Conservation (phyloP, 2,797 vertebrate species). For the Myotis myotis region DNA sequence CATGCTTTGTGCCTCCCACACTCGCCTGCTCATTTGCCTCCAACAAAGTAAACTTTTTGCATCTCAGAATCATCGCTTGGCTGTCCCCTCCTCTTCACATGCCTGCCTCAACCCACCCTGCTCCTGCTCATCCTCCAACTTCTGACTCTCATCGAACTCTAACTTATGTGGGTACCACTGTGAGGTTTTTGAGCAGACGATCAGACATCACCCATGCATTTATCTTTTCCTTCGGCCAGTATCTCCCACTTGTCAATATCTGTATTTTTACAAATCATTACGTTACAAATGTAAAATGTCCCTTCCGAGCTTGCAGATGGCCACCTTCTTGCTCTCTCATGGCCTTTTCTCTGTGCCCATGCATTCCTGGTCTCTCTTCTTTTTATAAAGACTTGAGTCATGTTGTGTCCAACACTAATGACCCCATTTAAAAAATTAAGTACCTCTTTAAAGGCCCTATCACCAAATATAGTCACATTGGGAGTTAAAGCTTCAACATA, state of each 20-base stretch:
- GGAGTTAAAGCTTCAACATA: neutral
- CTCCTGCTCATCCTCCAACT: neutral
- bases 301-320: neutral
- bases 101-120: neutral
- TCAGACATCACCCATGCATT: neutral
- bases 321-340: neutral
- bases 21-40: neutral
- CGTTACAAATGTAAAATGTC: neutral
- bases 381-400: neutral
- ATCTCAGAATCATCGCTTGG: neutral
- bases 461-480: neutral
- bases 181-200: neutral
- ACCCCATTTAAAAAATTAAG: neutral
- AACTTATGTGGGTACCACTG: too few species aligned
- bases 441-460: neutral
- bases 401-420: neutral
- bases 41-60: neutral
- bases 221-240: too few species aligned
- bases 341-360: neutral
- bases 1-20: rapidly evolving
- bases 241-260: neutral
- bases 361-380: neutral
- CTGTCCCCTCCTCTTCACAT: too few species aligned
- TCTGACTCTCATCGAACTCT: neutral
- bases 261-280: neutral